Evolutionary conservation across 2,113 vertebrate genomes (phyloP), one percentile per base, ranked within the genome.

Genomic region (Thymallus thymallus): DNA sequence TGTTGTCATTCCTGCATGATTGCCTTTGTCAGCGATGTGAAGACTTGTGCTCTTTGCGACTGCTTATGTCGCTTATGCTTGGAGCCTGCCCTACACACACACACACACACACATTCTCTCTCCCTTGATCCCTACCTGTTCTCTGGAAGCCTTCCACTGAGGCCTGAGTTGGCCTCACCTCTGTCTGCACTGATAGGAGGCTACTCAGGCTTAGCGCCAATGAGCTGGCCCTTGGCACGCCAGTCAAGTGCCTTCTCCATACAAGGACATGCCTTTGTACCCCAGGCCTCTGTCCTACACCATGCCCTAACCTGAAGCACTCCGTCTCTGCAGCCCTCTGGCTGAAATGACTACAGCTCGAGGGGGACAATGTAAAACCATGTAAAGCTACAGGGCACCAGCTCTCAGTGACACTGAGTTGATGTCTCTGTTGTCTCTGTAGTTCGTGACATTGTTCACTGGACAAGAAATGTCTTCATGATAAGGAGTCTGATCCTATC

Each of bases 161-260:
- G 83, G 72, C 81, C 77, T 73, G 73, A 61, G 86, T 80, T 85
- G 79, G 83, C 77, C 82, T 81, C 64, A 73, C 76, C 76, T 48
- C 56, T 56, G 75, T 80, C 82, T 75, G 79, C 68, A 70, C 86
- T 86, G 88, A 91, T 88, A 87, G 80, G 77, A 82, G 76, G 75
- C 30, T 55, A 76, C 70, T 72, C 80, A 65, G 78, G 84, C 85
- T 87, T 74, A 88, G 78, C 80, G 78, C 82, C 70, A 29, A 73
- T 73, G 74, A 73, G 81, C 78, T 77, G 82, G 81, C 84, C 85
- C 80, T 77, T 86, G 81, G 80, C 87, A 84, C 76, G 81, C 76
- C 86, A 86, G 87, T 91, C 87, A 88, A 90, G 87, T 85, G 85
- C 79, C 80, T 90, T 90, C 84, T 70, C 89, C 90, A 84, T 90